Evolutionary conservation across 2,888 invertebrate genomes (phyloP), one percentile per base, ranked within the genome.

Genomic region (Cheilosia urbana): DNA sequence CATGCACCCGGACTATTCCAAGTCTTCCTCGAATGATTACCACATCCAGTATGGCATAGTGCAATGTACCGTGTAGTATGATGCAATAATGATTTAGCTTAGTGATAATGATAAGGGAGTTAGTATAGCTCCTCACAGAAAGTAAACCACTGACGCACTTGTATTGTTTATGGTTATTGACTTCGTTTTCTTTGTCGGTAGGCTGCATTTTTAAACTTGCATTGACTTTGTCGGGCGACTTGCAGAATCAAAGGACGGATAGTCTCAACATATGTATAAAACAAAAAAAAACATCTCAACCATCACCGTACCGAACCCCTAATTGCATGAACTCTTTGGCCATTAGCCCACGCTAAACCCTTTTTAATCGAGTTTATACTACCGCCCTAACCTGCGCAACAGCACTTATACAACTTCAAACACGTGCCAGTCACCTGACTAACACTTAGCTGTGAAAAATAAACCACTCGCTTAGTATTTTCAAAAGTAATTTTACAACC

Each of bases 381-480:
- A 11, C 24, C 3, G 11, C 13, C 13, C 37, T 15, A 15, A 2
- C 7, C 2, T 34, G 11, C 17, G 34, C 11, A 65, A 34, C 34
- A 24, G 17, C n/a, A 58, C 13, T 49, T 65, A 62, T 62, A 42
- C 40, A 66, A 55, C 45, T 4, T 7, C n/a, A 6, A 62, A 37
- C 83, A 83, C 78, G 68, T 83, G 73, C 34, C 55, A 55, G 53
- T 68, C 78, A 73, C 83, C 66, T 68, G 78, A 11, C 47, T 42
- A 37, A 19, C 51, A 53, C 34, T 47, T 5, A 4, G n/a, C 37
- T 63, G 24, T 37, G 24, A 60, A 30, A 62, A 51, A 0, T 2
- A 30, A 30, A 9, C 30, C 4, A 6, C 69, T 58, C 19, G 57
- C 49, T 40, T 68, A 76, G 65, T 81, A 68, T 77, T 72, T 77